Evolutionary conservation across 2,113 vertebrate species (phyloP), one percentile per base, ranked within the genome.

Genomic region (Prolemur simus): DNA sequence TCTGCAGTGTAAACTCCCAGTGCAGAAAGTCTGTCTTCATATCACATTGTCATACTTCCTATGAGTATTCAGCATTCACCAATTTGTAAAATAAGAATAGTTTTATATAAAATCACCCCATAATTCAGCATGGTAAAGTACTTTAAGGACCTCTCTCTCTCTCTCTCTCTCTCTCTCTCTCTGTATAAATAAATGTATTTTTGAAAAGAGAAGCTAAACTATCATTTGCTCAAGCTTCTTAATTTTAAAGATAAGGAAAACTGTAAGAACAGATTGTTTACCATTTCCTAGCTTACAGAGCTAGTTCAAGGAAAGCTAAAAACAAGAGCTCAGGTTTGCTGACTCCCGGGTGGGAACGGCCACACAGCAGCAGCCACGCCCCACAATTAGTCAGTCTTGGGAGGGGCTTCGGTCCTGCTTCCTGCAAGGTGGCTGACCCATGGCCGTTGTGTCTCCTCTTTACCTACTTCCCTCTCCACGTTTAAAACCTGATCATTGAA

Each of bases 121-220:
- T 37, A 87, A 64, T 86, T 81, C 64, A 86, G 29, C 23, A 13
- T 25, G n/a, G 11, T 58, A 90, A 29, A 37, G n/a, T 63, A 60
- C 27, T 81, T 93, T 27, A 71, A 64, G n/a, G 32, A 27, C 32
- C 12, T 63, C 1, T 52, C 2, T 21, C 8, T 63, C 1, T 37
- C 0, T 49, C 1, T 74, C 12, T n/a, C 32, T 34, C 5, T n/a
- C 0, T 45, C 2, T 74, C 0, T 60, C 1, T 71, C 8, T 34
- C 45, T 32, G 8, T 47, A 47, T 47, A 39, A 3, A 7, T 60
- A 25, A 14, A 3, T 39, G 42, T 39, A 23, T 84, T 76, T 74
- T 20, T 78, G 29, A 47, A 77, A 63, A 37, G 9, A 71, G 42
- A 71, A 80, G 27, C 12, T 64, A 52, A 87, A 81, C 52, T 80